Conservation (phyloP, 2,888 invertebrate species). For the Clitarchus hookeri region DNA sequence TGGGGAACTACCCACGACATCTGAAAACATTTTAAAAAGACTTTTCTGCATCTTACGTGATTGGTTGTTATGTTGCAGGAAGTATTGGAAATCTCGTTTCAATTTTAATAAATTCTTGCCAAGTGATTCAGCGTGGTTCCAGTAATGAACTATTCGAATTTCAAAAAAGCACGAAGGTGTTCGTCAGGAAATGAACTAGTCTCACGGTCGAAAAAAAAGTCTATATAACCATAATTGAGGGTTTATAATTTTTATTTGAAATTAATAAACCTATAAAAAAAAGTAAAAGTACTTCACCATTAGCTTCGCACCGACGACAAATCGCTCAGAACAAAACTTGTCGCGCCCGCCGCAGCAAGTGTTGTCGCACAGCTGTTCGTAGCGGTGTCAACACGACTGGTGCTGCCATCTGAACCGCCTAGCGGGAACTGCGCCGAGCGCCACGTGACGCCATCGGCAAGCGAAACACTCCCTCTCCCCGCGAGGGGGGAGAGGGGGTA, state of each 20-base stretch:
- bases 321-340: not conserved
- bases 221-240: not conserved
- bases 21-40: not conserved
- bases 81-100: not conserved
- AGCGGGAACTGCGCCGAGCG: conserved; percentile 22
- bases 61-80: not conserved
- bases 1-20: too few species aligned
- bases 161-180: not conserved
- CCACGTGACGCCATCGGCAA: conserved; percentile 21
- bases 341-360: too few species aligned
- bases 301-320: not conserved
- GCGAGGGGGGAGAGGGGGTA: not conserved
- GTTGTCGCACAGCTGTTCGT: not conserved
- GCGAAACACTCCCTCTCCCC: not conserved
- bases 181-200: not conserved
- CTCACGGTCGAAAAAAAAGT: not conserved
- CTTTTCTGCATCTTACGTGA: not conserved
- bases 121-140: not conserved
- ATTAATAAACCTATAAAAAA: not conserved
- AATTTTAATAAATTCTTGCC: not conserved
- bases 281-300: not conserved
- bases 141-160: not conserved
- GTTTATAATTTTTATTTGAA: not conserved
- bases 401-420: conserved; percentile 32
- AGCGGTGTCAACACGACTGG: conserved; percentile 5